phyloP scores from a whole-genome alignment of 2,113 vertebrate genomes.

The Gadus macrocephalus region DNA sequence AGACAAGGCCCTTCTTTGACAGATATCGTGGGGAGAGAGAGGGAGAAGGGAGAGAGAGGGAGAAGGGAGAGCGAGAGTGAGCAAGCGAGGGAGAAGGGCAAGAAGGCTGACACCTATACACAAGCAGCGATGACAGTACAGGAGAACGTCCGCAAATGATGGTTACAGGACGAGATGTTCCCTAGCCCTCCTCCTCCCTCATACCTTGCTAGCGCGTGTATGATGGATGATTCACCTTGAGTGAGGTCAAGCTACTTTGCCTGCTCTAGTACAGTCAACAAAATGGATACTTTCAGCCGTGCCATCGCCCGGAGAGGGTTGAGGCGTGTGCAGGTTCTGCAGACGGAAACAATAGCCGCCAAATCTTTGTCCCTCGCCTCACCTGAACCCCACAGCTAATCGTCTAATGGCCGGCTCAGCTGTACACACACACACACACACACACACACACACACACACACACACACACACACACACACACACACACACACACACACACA shows the following conservation, averaged over 20 bases:
- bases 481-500: conserved; percentile 27
- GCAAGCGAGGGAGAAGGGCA: conserved; percentile 48
- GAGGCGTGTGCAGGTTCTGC: neutral
- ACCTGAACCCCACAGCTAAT: conserved; percentile 28
- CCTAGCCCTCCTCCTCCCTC: conserved; percentile 18
- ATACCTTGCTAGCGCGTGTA: conserved; percentile 17
- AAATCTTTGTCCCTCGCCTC: conserved; percentile 19
- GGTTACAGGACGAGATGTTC: conserved; percentile 49
- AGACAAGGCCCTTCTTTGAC: conserved; percentile 39
- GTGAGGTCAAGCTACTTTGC: conserved; percentile 46
- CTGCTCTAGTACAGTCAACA: conserved; percentile 29
- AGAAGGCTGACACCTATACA: conserved; percentile 41
- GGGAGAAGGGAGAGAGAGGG: neutral
- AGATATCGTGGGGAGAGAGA: conserved; percentile 33
- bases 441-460: neutral
- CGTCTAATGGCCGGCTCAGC: conserved; percentile 20
- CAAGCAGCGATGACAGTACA: conserved; percentile 22
- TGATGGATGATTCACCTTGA: conserved; percentile 69
- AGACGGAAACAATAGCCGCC: conserved; percentile 7
- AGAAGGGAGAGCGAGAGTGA: neutral
- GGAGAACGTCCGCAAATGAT: conserved; percentile 15
- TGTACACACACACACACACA: neutral
- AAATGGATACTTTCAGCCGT: conserved; percentile 12
- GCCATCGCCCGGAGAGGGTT: neutral
- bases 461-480: conserved; percentile 46